Evolutionary conservation across 1,140 invertebrate species (phyloP), one percentile per base, ranked within the genome.

Genomic region (Drosophila erecta): DNA sequence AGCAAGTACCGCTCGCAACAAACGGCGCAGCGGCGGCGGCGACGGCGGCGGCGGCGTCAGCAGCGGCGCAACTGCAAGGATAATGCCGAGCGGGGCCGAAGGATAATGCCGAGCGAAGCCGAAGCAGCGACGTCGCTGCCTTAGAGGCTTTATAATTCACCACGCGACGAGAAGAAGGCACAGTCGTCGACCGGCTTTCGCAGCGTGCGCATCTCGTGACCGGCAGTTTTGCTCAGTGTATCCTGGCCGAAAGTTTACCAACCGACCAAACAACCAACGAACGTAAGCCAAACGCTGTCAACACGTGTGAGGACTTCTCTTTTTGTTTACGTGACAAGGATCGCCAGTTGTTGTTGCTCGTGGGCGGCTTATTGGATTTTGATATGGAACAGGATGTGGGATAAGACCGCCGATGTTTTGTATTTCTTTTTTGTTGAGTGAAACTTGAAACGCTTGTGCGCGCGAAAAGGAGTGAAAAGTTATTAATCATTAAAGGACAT

Each of bases 401-500:
- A 20, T 20, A 35, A 30, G 46, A 30, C 22, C 47, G 24, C 7
- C 61, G 41, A 43, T 57, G 58, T 47, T 61, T 22, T 38, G 41
- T 66, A 44, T 27, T 33, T 54, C 14, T 54, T 20, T 57, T 60
- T 65, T 44, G 46, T 67, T 77, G 64, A 81, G 81, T 86, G 81
- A 81, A 86, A 86, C 77, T 75, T 79, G 84, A 79, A 81, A 71
- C 77, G 56, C 70, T 62, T 76, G 79, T 64, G 75, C 61, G 76
- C 54, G 75, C 65, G 62, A 66, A 76, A 84, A 84, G 74, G 81
- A 86, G 81, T 86, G 83, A 75, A 81, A 81, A 81, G 81, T 86
- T 86, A 86, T 86, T 79, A 86, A 87, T 86, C 81, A 86, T 86
- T 86, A 72, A 81, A 76, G 70, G 60, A 86, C 81, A 86, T 81